Conservation (phyloP, 2,113 vertebrate genomes). For the Platanista minor region DNA sequence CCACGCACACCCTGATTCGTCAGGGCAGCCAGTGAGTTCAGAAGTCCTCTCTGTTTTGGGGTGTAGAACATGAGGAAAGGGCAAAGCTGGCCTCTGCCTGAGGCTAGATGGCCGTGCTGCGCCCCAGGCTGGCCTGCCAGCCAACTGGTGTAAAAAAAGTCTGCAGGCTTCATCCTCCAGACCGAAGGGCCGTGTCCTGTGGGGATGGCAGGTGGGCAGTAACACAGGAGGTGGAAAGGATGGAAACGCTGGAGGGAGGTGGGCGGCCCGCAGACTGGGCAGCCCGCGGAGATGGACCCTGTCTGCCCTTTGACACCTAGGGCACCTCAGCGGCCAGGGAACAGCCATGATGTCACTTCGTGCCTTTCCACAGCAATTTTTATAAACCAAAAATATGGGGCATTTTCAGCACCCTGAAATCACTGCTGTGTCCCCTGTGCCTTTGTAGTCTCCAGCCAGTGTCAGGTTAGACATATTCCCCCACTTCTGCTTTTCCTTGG, state of each 20-base stretch:
- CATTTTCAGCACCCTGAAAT: not conserved
- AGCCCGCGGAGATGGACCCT: not conserved
- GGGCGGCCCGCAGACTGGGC: too few species aligned
- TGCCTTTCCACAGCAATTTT: not conserved
- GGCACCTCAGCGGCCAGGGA: not conserved
- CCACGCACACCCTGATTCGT: not conserved
- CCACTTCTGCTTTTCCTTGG: constrained; percentile 33
- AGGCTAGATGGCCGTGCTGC: not conserved
- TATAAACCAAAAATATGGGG: not conserved
- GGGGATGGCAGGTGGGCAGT: not conserved
- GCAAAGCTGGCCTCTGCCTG: not conserved
- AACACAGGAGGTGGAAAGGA: not conserved
- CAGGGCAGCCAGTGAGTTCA: not conserved
- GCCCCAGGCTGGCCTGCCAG: not conserved
- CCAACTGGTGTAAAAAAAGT: not conserved
- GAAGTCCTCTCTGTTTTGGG: not conserved
- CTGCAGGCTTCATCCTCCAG: not conserved
- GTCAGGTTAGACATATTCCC: constrained; percentile 24
- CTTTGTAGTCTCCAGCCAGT: constrained; percentile 16
- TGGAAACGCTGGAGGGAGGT: not conserved
- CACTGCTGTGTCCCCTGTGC: not conserved
- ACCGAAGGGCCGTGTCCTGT: not conserved
- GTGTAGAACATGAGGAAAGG: not conserved
- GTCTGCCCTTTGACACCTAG: constrained; percentile 18
- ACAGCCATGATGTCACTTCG: not conserved